Evolutionary conservation across 2,888 invertebrate species (phyloP), one percentile per base, ranked within the genome.

Genomic region (Nomada lathburiana): DNA sequence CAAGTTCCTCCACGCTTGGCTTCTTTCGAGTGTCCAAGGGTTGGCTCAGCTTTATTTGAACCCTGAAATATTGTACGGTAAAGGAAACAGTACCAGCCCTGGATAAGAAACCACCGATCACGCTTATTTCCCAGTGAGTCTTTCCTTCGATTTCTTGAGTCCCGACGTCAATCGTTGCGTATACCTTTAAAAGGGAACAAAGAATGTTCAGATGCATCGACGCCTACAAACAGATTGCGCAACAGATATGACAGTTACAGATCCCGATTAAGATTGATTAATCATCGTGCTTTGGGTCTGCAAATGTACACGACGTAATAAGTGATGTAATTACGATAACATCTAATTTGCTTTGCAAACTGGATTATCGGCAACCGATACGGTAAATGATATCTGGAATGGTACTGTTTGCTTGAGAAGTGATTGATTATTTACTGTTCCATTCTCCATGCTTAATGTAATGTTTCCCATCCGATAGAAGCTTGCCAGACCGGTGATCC

Each of bases 391-490:
- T 59, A 36, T 7, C 26, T 29, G 36, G 36, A 36, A 36, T 36
- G 36, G 36, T 7, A 36, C 36, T 36, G 36, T 36, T 36, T 36
- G 36, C 18, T 18, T 26, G 57, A 42, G 20, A 36, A 26, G 50
- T 13, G 13, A 18, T 23, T 10, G 63, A 26, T n/a, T 65, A 63
- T 59, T 94, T 4, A 96, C 94, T 0, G 96, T 96, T 82, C 97
- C 96, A 85, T 97, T 97, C 88, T 95, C 95, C 94, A 98, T 95
- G 86, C 95, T 95, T 36, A 97, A 94, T 0, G 96, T 95, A 71
- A 98, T 96, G 89, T 98, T 96, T 0, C 97, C 98, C 50, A 97
- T 96, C 69, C 98, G 95, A 92, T 98, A 97, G 90, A 98, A 96
- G 5, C 97, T 97, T 0, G 97, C 96, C 71, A 97, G 93, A 0